Base-by-base conservation (phyloP, 2,888 invertebrate genomes). In the Eupithecia inturbata region DNA sequence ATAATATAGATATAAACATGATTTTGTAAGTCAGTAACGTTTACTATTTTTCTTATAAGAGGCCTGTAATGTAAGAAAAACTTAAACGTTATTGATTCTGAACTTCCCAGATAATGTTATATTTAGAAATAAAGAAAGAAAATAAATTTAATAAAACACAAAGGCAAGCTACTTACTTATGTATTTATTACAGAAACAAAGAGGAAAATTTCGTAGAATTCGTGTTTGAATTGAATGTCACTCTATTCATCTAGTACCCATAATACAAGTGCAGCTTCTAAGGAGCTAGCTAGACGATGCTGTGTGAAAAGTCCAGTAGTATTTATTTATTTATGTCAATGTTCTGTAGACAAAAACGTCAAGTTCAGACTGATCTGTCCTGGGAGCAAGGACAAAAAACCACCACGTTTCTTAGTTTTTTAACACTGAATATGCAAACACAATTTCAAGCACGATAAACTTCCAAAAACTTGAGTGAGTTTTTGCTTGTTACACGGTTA, bases 391-490 rank as follows among this genome's bases (percentile, higher is more conserved):
- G 57, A 57, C 22, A 26, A 57, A 57, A 26, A 22, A 57, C 26
- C 12, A 26, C 22, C 1, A 22, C 4, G 57, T 22, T 64, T 64
- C 33, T 33, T 22, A 26, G 75, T 75, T 78, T 77, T 77, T 78
- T 67, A 73, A 73, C 41, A 66, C 72, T 75, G 70, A 70, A 70
- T 76, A 76, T 68, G 70, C 66, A 72, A 70, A 76, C 68, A 79
- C 78, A 77, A 80, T 80, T 78, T 80, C 80, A 80, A 77, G 80
- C 80, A 74, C 78, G 67, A 77, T 80, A 78, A 80, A 80, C 53
- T 72, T 62, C 49, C 41, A 62, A 49, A 68, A 75, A 75, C 70
- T 74, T 71, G 71, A 67, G 63, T 53, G 33, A 72, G 28, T 72
- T 76, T 76, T 72, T 77, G 78, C 74, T 76, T 74, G 74, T 77